These are phyloP conservation scores for Hydrotaea cyrtoneurina DNA, from an alignment of 2,888 invertebrate species.

Conservation along the genomic window DNA sequence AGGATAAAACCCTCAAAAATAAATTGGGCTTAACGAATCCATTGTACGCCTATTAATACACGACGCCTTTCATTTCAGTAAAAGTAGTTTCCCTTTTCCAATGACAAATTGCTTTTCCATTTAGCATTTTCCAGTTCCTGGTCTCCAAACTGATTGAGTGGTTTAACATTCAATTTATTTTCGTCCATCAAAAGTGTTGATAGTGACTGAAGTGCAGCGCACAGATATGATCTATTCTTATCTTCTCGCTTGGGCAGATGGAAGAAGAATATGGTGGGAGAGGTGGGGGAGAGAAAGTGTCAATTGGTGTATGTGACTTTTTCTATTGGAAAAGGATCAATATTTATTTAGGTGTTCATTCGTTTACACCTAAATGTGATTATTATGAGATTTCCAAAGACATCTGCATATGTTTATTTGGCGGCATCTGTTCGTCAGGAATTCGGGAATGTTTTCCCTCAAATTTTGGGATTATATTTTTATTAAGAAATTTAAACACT, in stretches of 20 bases:
- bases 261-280: constrained; percentile 3
- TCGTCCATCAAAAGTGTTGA: constrained; percentile 27
- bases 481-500: too few species aligned
- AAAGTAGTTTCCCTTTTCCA: constrained; percentile 8
- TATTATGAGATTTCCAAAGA: not conserved
- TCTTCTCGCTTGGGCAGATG: not conserved
- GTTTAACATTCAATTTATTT: constrained; percentile 55
- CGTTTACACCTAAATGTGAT: not conserved
- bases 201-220: not conserved
- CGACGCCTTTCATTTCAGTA: constrained; percentile 26
- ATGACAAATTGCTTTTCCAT: constrained; percentile 61
- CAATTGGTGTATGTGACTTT: constrained; percentile 44
- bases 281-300: not conserved
- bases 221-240: constrained; percentile 32
- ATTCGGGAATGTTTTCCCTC: too few species aligned
- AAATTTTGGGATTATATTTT: too few species aligned
- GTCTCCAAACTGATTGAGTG: constrained; percentile 56
- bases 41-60: constrained; percentile 58
- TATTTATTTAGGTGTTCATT: constrained; percentile 54
- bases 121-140: constrained; percentile 1
- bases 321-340: constrained; percentile 40
- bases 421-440: not conserved
- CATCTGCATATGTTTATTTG: not conserved
- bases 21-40: constrained; percentile 68
- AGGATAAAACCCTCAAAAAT: constrained; percentile 51